These are phyloP conservation scores for Hypselothyrea guttata DNA, from an alignment of 2,888 invertebrate genomes.

Conservation along the genomic window DNA sequence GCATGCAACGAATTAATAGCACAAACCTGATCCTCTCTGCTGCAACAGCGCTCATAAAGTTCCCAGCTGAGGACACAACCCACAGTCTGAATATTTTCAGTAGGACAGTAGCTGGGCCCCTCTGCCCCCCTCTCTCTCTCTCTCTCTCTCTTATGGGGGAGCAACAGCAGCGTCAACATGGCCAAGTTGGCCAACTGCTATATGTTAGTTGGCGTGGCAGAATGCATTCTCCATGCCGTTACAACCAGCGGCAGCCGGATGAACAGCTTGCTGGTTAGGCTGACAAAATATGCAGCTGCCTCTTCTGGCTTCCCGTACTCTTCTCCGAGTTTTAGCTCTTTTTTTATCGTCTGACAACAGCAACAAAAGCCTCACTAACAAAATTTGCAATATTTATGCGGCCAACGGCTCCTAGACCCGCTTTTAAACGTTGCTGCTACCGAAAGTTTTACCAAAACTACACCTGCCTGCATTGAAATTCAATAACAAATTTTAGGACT, in stretches of 20 bases:
- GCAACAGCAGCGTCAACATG: conserved; percentile 73
- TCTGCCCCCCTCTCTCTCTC: conserved; percentile 10
- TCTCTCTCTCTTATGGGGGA: not conserved
- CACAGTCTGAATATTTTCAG: conserved; percentile 42
- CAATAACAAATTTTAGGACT: conserved; percentile 63
- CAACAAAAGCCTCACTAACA: conserved; percentile 39
- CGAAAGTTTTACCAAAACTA: conserved; percentile 56
- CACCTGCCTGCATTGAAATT: conserved; percentile 43
- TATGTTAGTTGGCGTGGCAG: conserved; percentile 2
- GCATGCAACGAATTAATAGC: conserved; percentile 69
- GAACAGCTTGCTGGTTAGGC: conserved; percentile 71
- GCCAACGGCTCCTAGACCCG: conserved; percentile 36
- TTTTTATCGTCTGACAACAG: conserved; percentile 20
- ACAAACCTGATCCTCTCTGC: conserved; percentile 1
- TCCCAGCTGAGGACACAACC: conserved; percentile 24
- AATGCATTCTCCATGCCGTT: conserved; percentile 12
- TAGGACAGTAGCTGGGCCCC: no score
- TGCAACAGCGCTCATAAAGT: conserved; percentile 22
- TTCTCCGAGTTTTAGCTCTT: not conserved
- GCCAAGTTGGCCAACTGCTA: conserved; percentile 70
- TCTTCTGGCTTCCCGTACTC: not conserved
- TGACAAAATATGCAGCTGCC: conserved; percentile 64
- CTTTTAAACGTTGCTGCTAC: conserved; percentile 2
- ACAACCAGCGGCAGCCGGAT: conserved; percentile 64
- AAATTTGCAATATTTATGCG: conserved; percentile 76